Evolutionary conservation across 64 coral and sea anemone genomes (phyloP).

Genomic region (Montipora sp.): DNA sequence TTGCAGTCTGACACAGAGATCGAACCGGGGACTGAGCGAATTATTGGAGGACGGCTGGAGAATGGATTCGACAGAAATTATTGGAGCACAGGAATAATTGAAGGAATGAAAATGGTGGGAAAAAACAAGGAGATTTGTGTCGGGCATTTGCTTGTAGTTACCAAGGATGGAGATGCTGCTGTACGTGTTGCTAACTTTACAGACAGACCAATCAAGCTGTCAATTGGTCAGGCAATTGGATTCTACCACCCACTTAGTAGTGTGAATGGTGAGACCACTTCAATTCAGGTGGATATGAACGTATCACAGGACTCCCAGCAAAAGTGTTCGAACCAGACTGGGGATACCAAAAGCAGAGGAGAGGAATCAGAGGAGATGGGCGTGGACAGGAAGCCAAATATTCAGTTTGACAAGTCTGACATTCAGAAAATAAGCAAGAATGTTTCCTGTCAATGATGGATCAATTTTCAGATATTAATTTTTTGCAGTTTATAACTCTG

Average conservation of each 20-base stretch:
- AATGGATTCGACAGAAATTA: too few species aligned
- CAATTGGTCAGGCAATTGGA: background rate
- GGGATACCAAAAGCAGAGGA: too few species aligned
- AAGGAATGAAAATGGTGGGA: too few species aligned
- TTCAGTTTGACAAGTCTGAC: conserved; percentile 13
- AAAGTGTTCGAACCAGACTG: too few species aligned
- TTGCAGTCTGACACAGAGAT: too few species aligned
- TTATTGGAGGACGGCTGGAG: too few species aligned
- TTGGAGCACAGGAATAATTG: too few species aligned
- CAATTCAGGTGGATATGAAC: background rate
- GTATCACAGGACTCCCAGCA: background rate
- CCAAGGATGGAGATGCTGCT: background rate
- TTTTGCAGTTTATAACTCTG: too few species aligned
- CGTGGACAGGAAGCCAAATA: background rate
- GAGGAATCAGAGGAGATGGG: background rate
- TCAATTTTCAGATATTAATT: background rate
- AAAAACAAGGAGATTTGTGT: background rate
- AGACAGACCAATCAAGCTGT: background rate
- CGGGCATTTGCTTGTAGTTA: background rate
- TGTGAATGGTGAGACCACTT: background rate
- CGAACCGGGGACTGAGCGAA: too few species aligned
- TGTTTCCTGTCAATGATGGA: background rate
- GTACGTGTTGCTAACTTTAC: background rate
- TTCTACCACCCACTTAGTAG: conserved; percentile 8
- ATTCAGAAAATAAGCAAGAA: background rate